Evolutionary conservation across 2,113 vertebrate species (phyloP).

Genomic region (Ictidomys tridecemlineatus): DNA sequence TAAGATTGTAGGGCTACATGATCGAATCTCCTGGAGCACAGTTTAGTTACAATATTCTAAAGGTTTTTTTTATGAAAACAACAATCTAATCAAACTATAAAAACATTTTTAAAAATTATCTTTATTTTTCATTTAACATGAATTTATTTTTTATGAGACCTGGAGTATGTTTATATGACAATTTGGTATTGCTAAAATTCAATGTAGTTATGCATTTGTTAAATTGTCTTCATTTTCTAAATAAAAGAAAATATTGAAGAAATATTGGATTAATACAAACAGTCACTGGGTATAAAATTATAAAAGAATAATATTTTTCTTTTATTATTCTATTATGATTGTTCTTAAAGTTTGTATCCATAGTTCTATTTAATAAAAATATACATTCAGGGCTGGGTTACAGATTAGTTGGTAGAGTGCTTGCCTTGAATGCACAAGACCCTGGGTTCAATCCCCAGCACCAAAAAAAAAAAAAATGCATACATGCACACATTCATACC

Average conservation of each 20-base stretch:
- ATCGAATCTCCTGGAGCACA: neutral
- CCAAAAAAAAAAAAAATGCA: too few species aligned
- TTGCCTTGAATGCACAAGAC: too few species aligned
- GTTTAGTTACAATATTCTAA: neutral
- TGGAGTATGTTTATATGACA: neutral
- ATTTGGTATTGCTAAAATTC: neutral
- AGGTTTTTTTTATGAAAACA: neutral
- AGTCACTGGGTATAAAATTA: neutral
- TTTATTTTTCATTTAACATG: neutral
- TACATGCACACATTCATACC: neutral
- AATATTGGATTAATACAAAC: neutral
- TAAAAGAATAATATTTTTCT: neutral
- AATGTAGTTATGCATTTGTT: neutral
- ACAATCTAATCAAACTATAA: neutral
- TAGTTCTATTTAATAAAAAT: slow-evolving; percentile 15
- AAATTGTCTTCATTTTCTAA: neutral
- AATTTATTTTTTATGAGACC: neutral
- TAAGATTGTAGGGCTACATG: neutral
- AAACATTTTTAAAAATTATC: neutral
- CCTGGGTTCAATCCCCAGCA: too few species aligned
- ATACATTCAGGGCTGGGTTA: neutral
- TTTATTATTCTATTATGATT: neutral
- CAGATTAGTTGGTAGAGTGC: too few species aligned
- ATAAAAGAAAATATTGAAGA: neutral
- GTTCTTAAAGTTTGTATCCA: neutral